These are phyloP conservation scores for Monochamus saltuarius DNA, from an alignment of 1,140 invertebrate genomes.

Conservation along the genomic window DNA sequence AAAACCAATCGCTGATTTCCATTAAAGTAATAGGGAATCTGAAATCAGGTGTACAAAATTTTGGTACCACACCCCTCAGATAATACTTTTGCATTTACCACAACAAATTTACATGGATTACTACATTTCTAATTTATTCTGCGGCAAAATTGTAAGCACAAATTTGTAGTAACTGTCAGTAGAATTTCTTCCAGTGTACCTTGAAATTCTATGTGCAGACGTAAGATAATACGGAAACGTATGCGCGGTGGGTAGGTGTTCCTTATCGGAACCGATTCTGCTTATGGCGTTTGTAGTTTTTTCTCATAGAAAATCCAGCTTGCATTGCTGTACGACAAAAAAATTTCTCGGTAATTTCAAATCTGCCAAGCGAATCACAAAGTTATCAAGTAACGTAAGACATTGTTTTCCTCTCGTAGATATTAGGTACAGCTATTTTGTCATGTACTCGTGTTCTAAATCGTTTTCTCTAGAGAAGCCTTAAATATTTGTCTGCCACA, in stretches of 20 bases:
- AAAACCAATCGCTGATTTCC: too few species aligned
- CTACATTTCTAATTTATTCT: too few species aligned
- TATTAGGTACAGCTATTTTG: slow-evolving; percentile 7
- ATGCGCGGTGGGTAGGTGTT: neutral
- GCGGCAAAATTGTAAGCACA: too few species aligned
- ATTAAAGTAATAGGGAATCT: too few species aligned
- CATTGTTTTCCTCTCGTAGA: slow-evolving; percentile 16
- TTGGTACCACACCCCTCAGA: too few species aligned
- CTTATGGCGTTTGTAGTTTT: slow-evolving; percentile 13
- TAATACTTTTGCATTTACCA: too few species aligned
- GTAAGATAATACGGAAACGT: too few species aligned
- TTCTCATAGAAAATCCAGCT: slow-evolving; percentile 19
- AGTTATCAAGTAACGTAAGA: slow-evolving; percentile 21
- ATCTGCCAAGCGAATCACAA: slow-evolving; percentile 19
- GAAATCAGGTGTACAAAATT: too few species aligned
- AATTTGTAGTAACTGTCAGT: too few species aligned
- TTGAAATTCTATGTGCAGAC: too few species aligned
- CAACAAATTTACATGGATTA: too few species aligned
- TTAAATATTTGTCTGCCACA: slow-evolving; percentile 9
- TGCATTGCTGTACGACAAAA: slow-evolving; percentile 5
- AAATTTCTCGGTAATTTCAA: slow-evolving; percentile 16
- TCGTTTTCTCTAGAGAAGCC: neutral
- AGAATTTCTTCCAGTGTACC: too few species aligned
- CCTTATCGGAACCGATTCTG: slow-evolving; percentile 12
- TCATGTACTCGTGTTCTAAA: slow-evolving; percentile 16